Conservation (phyloP, 2,113 vertebrate species). For the Calidris pygmaea region DNA sequence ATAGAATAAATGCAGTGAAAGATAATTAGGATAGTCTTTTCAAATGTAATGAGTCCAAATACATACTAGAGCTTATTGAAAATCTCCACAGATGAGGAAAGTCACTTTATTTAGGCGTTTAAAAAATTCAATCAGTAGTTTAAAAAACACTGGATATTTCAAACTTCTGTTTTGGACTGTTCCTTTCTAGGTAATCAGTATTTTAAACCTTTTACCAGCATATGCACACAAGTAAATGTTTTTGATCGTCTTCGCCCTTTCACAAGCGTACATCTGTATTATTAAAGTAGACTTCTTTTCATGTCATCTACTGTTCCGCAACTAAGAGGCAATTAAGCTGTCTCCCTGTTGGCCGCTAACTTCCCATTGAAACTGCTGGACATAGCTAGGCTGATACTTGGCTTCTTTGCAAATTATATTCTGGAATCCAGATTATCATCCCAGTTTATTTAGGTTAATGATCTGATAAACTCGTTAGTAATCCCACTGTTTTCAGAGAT, state of each 20-base stretch:
- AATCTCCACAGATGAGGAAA: not conserved
- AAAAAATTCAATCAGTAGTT: not conserved
- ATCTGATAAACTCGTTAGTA: not conserved
- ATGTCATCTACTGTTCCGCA: not conserved
- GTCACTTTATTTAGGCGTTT: not conserved
- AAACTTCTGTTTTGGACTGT: not conserved
- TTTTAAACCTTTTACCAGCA: not conserved
- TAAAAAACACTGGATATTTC: not conserved
- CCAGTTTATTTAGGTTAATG: not conserved
- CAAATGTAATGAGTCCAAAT: not conserved
- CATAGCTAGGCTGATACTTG: not conserved
- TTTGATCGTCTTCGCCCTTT: not conserved
- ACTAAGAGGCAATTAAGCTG: not conserved
- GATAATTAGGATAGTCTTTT: not conserved
- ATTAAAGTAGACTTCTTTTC: not conserved
- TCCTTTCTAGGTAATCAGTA: not conserved
- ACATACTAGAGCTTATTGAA: not conserved
- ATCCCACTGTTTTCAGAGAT: not conserved
- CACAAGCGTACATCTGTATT: not conserved
- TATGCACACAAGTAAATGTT: not conserved
- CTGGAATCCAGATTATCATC: not conserved
- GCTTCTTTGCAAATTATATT: not conserved
- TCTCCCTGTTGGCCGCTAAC: not conserved
- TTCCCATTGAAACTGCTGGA: not conserved
- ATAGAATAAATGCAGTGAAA: not conserved